Conservation (phyloP, 2,888 invertebrate genomes). For the Cephus pygmeus region DNA sequence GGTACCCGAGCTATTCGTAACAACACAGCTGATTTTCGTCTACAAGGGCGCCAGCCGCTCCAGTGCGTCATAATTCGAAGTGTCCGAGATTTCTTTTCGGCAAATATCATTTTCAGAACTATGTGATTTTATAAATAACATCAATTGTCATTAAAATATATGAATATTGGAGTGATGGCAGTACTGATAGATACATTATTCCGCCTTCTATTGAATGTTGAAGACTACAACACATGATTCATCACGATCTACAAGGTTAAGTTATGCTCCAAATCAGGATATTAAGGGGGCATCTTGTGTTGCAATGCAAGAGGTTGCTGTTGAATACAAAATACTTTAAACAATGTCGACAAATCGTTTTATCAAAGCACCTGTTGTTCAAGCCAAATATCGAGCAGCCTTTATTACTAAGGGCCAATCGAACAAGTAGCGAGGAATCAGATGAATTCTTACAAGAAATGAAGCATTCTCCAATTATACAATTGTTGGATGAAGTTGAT, state of each 20-base stretch:
- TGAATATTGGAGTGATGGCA: neutral
- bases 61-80: too few species aligned
- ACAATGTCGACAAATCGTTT: neutral
- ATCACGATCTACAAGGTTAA: neutral
- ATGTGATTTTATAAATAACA: neutral
- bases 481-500: neutral
- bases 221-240: neutral
- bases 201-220: neutral
- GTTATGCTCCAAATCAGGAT: neutral
- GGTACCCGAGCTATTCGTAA: too few species aligned
- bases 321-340: neutral
- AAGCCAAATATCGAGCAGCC: neutral
- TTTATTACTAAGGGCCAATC: neutral
- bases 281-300: neutral
- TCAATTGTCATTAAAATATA: neutral
- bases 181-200: neutral
- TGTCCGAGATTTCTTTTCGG: too few species aligned
- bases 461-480: neutral
- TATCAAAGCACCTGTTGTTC: neutral
- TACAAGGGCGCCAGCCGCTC: too few species aligned
- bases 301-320: neutral
- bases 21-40: too few species aligned
- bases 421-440: neutral
- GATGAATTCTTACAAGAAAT: neutral
- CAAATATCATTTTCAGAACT: neutral